Base-by-base conservation (phyloP, 1,140 invertebrate species). In the Aphaenogaster rudis region DNA sequence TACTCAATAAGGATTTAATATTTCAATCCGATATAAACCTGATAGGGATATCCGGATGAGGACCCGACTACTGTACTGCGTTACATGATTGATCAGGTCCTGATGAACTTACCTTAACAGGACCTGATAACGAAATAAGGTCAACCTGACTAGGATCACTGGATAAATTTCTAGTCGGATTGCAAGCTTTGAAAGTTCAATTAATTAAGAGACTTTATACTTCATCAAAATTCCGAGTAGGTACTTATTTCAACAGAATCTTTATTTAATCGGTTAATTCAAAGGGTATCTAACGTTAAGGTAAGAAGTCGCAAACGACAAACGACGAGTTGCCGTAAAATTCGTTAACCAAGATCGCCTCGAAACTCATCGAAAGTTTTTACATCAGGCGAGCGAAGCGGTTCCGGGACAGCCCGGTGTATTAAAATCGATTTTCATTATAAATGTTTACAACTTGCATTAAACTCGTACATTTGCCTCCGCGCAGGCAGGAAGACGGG, bases 391-490 rank as follows among this genome's bases (percentile, higher is more conserved):
- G 21, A 78, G 11, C 1, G 67, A 71, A 52, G n/a, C 8, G n/a
- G 0, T 54, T 52, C 11, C 77, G 36, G 11, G 2, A 52, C 13
- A 9, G 48, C 15, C 1, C 15, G 9, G 8, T 42, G 36, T 54
- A 69, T 28, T 39, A 42, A 79, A 50, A 66, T 8, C n/a, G 33
- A n/a, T 28, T 54, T 81, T 42, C 9, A 66, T 66, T 28, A 71
- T 54, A 81, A 42, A 82, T 52, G n/a, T 50, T 50, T 36, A 28
- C 69, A 33, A 71, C 52, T 72, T 72, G n/a, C 15, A 21, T 59
- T 61, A 59, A 59, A n/a, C 21, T 59, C 42, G 54, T 33, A 45
- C 17, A 66, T 66, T 66, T 61, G 36, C 4, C 36, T 42, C 11
- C 13, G 45, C 13, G 45, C 28, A 21, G 50, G n/a, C 15, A 28